Conservation (phyloP, 1,140 invertebrate genomes). For the Tetramorium parvispinum region DNA sequence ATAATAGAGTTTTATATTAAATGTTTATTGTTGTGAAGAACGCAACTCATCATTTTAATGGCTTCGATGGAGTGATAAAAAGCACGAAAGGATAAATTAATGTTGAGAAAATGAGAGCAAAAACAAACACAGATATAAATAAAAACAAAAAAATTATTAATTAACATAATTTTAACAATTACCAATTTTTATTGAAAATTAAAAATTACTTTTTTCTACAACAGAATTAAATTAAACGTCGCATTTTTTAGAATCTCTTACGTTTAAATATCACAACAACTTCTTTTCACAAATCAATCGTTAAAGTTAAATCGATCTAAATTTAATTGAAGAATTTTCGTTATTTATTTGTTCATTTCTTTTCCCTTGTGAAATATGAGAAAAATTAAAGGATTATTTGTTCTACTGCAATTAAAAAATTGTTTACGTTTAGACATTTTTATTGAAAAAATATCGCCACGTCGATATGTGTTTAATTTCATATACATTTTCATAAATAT, state of each 20-base stretch:
- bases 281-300: not conserved
- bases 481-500: not conserved
- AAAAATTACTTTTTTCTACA: not conserved
- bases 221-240: not conserved
- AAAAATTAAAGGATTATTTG: not conserved
- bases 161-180: not conserved
- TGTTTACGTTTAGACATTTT: not conserved
- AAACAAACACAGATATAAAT: not conserved
- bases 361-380: not conserved
- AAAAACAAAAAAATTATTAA: not conserved
- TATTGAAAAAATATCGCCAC: too few relatives aligned
- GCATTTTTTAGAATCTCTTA: not conserved
- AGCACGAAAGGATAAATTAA: not conserved
- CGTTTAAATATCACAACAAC: not conserved
- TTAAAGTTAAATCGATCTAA: not conserved
- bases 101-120: not conserved
- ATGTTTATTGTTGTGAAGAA: not conserved
- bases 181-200: not conserved
- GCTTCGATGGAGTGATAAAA: not conserved
- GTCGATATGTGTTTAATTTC: too few relatives aligned
- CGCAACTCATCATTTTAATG: slow-evolving; percentile 28
- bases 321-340: not conserved
- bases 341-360: not conserved
- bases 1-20: slow-evolving; percentile 11
- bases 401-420: not conserved